These are phyloP conservation scores for Fabriciana adippe DNA, from an alignment of 2,888 invertebrate species.

Conservation along the genomic window DNA sequence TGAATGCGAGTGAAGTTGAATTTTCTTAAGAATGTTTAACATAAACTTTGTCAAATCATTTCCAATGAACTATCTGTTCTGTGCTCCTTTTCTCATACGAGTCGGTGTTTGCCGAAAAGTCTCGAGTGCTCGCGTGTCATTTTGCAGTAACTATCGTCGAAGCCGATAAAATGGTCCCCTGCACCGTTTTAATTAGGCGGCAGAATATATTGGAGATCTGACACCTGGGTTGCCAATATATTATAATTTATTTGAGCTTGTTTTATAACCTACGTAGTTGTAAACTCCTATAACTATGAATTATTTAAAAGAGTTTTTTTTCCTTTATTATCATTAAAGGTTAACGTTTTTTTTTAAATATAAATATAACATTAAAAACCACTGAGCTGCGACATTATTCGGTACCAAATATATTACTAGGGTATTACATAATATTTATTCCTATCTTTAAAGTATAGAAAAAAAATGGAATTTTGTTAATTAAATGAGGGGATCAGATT, in stretches of 20 bases:
- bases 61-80: background rate
- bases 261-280: background rate
- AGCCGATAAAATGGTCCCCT: slow-evolving; percentile 72
- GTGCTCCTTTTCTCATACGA: slow-evolving; percentile 31
- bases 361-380: no score
- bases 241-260: background rate
- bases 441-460: no score
- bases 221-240: slow-evolving; percentile 54
- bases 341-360: no score
- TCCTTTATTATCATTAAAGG: no score
- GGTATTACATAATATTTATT: no score
- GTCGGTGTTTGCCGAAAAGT: slow-evolving; percentile 48
- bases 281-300: background rate
- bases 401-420: no score
- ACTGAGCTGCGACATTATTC: no score
- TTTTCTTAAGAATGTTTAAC: background rate
- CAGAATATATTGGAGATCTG: slow-evolving; percentile 67
- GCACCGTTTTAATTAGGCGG: slow-evolving; percentile 80
- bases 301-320: no score
- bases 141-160: slow-evolving; percentile 70
- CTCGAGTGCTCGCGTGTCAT: slow-evolving; percentile 73
- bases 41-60: background rate
- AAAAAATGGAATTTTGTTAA: no score
- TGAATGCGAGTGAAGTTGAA: background rate
- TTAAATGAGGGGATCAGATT: no score